Evolutionary conservation across 92 coral and sea anemone genomes (phyloP), one percentile per base, ranked within the genome.

Genomic region (Zoanthus sansibaricus): DNA sequence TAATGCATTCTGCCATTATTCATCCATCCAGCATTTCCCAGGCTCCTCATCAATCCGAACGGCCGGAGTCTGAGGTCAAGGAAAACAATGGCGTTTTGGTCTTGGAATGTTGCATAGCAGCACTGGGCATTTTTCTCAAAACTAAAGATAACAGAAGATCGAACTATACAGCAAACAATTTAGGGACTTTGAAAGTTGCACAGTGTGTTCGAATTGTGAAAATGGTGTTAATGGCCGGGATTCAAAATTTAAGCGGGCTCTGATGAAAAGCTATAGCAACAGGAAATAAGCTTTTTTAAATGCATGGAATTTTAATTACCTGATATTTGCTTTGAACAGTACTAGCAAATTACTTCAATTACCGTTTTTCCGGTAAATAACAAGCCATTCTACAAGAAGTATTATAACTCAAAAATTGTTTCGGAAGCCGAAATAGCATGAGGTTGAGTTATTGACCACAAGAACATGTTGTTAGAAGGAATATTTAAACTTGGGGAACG

Each of bases 81-180:
- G 47, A 67, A 80, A 45, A 67, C 45, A 25, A 80, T 64, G 85
- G 75, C 62, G 85, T 74, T 46, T 7, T 17, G 13, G 21, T 15
- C 13, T 21, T 2, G 46, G 25, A 66, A 66, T 80, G 85, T 80
- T 67, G 85, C 85, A 64, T 80, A 80, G 85, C 85, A 80, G 85
- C 85, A 47, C 25, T 25, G 56, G 31, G 47, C 9, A 62, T 14
- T 6, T 33, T 49, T 17, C 21, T 47, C 9, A 33, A 52, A 30
- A 30, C 72, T 51, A 44, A 21, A 46, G 45, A 25, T 76, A 69
- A 5, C 20, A 54, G 54, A 66, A 47, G 59, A 66, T 44, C 75
- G 32, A 46, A 9, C 32, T 2, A 47, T 18, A 13, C 47, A n/a
- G 3, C 15, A 14, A 20, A 37, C 46, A 20, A 0, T 44, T 80